A percentile compares a stretch with the other conserved stretches of the same genome.
Evolutionary conservation across 2,113 vertebrate species (phyloP).

Genomic region (Mohoua ochrocephala): DNA sequence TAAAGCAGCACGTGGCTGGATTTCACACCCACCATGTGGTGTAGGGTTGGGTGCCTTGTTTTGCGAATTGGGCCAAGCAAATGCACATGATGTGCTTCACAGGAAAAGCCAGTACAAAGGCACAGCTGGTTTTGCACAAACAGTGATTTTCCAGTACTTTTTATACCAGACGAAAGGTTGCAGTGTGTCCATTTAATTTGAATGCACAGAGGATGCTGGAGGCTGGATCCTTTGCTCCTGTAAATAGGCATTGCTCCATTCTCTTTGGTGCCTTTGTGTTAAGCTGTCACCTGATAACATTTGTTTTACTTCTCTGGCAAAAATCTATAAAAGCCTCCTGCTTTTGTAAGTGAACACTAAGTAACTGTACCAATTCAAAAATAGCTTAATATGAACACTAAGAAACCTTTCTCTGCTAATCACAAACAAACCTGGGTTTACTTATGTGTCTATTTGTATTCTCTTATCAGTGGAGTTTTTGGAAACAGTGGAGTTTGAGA

Average conservation of each 20-base stretch:
- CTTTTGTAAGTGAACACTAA: not conserved
- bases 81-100: not conserved
- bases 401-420: not conserved
- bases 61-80: not conserved
- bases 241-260: not conserved
- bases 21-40: rapidly evolving
- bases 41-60: not conserved
- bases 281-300: not conserved
- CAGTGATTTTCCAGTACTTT: not conserved
- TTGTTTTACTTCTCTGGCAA: not conserved
- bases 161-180: not conserved
- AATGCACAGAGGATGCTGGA: not conserved
- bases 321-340: not conserved
- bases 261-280: not conserved
- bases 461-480: not conserved
- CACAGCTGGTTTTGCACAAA: not conserved
- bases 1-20: not conserved
- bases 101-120: not conserved
- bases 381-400: not conserved
- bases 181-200: not conserved
- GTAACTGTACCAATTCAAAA: not conserved
- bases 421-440: not conserved
- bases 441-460: rapidly evolving
- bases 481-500: not conserved
- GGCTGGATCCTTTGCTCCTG: not conserved